A percentile compares a stretch with the other conserved stretches of the same genome.
These are phyloP conservation scores for Euura saliciscinereae DNA, from an alignment of 1,140 invertebrate species.

Conservation along the genomic window DNA sequence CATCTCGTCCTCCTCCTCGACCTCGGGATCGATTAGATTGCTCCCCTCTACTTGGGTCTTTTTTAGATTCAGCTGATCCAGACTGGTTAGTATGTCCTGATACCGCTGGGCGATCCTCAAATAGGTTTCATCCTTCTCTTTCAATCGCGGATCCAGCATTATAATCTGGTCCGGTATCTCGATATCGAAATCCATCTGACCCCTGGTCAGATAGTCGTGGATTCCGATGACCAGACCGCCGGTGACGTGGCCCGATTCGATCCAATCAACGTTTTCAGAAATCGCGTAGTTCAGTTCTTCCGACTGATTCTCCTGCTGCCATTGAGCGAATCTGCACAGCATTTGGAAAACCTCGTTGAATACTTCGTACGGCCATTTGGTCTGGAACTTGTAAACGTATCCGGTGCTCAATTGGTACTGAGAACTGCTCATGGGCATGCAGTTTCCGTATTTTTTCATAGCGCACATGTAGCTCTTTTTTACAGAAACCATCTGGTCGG, in stretches of 20 bases:
- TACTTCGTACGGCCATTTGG: constrained; percentile 58
- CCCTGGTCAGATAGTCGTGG: constrained; percentile 40
- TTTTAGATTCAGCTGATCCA: constrained; percentile 34
- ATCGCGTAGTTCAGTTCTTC: neutral
- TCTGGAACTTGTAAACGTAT: constrained; percentile 61
- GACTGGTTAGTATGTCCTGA: constrained; percentile 45
- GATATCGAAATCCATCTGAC: constrained; percentile 57
- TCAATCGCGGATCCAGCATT: constrained; percentile 63
- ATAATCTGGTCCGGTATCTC: constrained; percentile 68
- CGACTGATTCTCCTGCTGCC: constrained; percentile 29
- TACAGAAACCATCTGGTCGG: constrained; percentile 64
- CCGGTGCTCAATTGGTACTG: constrained; percentile 62
- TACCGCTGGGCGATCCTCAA: constrained; percentile 58
- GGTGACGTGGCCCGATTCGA: constrained; percentile 39
- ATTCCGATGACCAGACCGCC: constrained; percentile 46
- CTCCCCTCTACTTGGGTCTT: constrained; percentile 21
- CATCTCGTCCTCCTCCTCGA: constrained; percentile 21
- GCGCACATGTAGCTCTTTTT: constrained; percentile 55
- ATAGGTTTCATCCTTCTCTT: constrained; percentile 61
- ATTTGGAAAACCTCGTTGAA: constrained; percentile 52
- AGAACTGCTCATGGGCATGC: constrained; percentile 61
- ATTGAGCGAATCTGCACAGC: constrained; percentile 39
- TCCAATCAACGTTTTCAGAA: constrained; percentile 27
- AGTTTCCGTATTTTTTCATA: constrained; percentile 51
- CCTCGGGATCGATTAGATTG: constrained; percentile 19